These are phyloP conservation scores for Eristalis pertinax DNA, from an alignment of 2,888 invertebrate genomes.

Conservation along the genomic window DNA sequence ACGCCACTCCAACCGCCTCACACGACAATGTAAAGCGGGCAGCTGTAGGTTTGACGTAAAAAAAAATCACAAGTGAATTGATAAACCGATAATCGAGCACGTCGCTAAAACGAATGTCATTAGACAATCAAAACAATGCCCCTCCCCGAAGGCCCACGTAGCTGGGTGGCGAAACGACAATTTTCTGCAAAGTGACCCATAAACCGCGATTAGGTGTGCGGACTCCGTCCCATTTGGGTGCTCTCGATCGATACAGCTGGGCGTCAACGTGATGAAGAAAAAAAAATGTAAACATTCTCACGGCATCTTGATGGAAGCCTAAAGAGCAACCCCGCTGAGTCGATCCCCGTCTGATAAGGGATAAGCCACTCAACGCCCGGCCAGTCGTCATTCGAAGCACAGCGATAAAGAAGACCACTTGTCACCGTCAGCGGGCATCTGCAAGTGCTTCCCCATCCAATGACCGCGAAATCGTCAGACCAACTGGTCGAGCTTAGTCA, in stretches of 20 bases:
- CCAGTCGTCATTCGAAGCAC: neutral
- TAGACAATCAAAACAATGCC: neutral
- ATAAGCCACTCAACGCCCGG: neutral
- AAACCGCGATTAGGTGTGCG: neutral
- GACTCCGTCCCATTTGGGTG: neutral
- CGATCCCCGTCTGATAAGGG: neutral
- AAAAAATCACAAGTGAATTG: neutral
- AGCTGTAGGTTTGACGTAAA: neutral
- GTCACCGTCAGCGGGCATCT: neutral
- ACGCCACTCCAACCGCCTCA: neutral
- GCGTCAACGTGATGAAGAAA: neutral
- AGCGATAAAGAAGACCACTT: neutral
- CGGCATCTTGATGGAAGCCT: neutral
- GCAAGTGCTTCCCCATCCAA: neutral
- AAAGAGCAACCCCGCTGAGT: neutral
- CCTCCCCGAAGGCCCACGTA: neutral
- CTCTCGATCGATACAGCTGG: neutral
- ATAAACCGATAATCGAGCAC: neutral
- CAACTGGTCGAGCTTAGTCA: neutral
- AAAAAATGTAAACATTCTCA: neutral
- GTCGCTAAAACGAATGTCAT: neutral
- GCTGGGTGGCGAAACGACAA: neutral
- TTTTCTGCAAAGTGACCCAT: conserved; percentile 3
- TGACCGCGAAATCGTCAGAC: neutral
- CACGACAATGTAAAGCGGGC: neutral